Percentiles rank a stretch among this genome's conserved stretches.
Evolutionary conservation across 2,797 vertebrate genomes (phyloP).

Genomic region (Neosalanx taihuensis): DNA sequence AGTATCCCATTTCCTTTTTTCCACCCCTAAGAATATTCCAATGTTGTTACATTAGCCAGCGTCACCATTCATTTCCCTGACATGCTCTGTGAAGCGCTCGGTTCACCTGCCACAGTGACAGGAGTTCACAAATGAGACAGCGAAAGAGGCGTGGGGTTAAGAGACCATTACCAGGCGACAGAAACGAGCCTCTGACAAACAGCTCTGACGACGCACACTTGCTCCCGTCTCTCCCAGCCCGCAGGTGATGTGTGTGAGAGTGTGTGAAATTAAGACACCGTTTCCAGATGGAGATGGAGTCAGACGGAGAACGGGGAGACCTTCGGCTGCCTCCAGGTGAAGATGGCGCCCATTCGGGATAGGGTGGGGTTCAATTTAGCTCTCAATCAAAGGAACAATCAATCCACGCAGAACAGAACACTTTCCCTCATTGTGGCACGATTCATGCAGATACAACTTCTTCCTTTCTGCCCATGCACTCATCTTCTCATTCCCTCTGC

Average conservation of each 20-base stretch:
- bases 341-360: slow-evolving; percentile 23
- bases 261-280: slow-evolving; percentile 53
- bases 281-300: slow-evolving; percentile 23
- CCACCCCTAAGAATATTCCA: not conserved
- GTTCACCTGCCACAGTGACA: not conserved
- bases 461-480: not conserved
- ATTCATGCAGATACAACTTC: not conserved
- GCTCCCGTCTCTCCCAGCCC: slow-evolving; percentile 21
- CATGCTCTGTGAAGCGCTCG: not conserved
- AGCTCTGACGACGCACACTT: slow-evolving; percentile 10
- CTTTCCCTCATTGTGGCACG: not conserved
- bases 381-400: slow-evolving; percentile 56
- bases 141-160: not conserved
- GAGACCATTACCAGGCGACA: slow-evolving; percentile 10
- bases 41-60: slow-evolving; percentile 5
- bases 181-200: slow-evolving; percentile 18
- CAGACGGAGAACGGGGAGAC: slow-evolving; percentile 28
- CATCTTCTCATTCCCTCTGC: not conserved
- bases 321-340: slow-evolving; percentile 24
- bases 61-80: slow-evolving; percentile 4
- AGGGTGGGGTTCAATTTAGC: slow-evolving; percentile 7
- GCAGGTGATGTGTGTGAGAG: slow-evolving; percentile 30
- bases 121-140: not conserved
- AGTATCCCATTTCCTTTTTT: slow-evolving; percentile 13
- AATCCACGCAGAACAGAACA: slow-evolving; percentile 33